These are phyloP conservation scores for Drosophila antonietae DNA, from an alignment of 2,888 invertebrate genomes.

Conservation along the genomic window DNA sequence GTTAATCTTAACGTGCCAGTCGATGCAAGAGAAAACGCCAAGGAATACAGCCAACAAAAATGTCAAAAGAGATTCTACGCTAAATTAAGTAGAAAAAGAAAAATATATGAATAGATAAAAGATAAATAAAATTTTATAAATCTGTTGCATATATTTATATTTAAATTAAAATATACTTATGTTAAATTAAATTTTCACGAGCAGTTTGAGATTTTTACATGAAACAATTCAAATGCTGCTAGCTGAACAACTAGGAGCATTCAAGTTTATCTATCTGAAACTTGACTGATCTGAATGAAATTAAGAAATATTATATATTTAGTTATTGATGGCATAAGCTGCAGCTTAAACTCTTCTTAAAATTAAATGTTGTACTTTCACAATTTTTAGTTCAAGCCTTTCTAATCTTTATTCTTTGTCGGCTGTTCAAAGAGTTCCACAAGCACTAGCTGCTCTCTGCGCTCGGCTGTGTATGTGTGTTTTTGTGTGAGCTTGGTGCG, in stretches of 20 bases:
- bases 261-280: no score
- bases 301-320: not conserved
- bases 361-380: not conserved
- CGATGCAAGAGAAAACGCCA: slow-evolving; percentile 44
- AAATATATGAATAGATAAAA: no score
- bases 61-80: not conserved
- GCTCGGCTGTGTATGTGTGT: slow-evolving; percentile 31
- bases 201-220: no score
- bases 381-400: not conserved
- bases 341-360: not conserved
- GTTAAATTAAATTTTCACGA: no score
- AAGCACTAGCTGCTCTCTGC: slow-evolving; percentile 1
- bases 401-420: slow-evolving; percentile 33
- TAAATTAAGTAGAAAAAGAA: no score
- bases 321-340: not conserved
- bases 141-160: no score
- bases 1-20: slow-evolving; percentile 55
- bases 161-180: no score
- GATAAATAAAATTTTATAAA: no score
- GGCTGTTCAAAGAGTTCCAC: slow-evolving; percentile 23
- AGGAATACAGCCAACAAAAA: slow-evolving; percentile 27
- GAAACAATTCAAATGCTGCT: no score
- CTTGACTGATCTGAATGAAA: no score
- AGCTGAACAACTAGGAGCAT: no score
- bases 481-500: slow-evolving; percentile 63